Percentiles rank a stretch among this genome's conserved stretches.
Evolutionary conservation across 2,888 invertebrate species (phyloP).

Genomic region (Matsumyia berberina): DNA sequence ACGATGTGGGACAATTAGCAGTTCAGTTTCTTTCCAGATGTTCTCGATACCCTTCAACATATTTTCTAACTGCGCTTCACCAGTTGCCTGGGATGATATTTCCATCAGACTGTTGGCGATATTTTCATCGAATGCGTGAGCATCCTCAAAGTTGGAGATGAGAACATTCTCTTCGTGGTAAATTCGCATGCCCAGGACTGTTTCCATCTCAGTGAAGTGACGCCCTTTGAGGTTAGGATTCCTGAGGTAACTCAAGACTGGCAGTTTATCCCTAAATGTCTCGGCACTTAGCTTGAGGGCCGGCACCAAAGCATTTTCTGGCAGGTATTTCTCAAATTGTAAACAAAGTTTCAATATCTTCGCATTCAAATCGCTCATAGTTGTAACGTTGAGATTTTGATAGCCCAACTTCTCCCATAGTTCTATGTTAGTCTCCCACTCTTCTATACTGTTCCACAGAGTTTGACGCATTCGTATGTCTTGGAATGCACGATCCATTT

Average conservation of each 20-base stretch:
- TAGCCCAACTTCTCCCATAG: slow-evolving; percentile 87
- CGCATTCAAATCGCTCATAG: slow-evolving; percentile 88
- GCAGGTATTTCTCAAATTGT: slow-evolving; percentile 93
- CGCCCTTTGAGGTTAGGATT: slow-evolving; percentile 91
- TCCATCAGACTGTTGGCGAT: slow-evolving; percentile 90
- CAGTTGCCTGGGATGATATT: slow-evolving; percentile 94
- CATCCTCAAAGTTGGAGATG: slow-evolving; percentile 88
- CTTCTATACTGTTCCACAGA: slow-evolving; percentile 91
- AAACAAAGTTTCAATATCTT: slow-evolving; percentile 89
- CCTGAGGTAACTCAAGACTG: slow-evolving; percentile 91
- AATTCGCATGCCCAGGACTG: slow-evolving; percentile 89
- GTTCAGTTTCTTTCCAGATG: slow-evolving; percentile 92
- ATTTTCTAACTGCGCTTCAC: slow-evolving; percentile 92
- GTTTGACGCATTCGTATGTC: slow-evolving; percentile 92
- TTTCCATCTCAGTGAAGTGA: slow-evolving; percentile 94
- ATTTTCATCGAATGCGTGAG: slow-evolving; percentile 89
- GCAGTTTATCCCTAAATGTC: slow-evolving; percentile 91
- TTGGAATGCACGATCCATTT: slow-evolving; percentile 91
- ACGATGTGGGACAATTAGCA: slow-evolving; percentile 91
- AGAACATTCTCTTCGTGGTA: slow-evolving; percentile 88
- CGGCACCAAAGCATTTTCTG: slow-evolving; percentile 91
- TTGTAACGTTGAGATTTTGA: slow-evolving; percentile 88
- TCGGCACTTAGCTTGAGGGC: slow-evolving; percentile 91
- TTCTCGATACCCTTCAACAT: slow-evolving; percentile 94
- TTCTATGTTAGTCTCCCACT: slow-evolving; percentile 89